phyloP scores from a whole-genome alignment of 2,797 vertebrate genomes.

The Euphonia xanthogaster region DNA sequence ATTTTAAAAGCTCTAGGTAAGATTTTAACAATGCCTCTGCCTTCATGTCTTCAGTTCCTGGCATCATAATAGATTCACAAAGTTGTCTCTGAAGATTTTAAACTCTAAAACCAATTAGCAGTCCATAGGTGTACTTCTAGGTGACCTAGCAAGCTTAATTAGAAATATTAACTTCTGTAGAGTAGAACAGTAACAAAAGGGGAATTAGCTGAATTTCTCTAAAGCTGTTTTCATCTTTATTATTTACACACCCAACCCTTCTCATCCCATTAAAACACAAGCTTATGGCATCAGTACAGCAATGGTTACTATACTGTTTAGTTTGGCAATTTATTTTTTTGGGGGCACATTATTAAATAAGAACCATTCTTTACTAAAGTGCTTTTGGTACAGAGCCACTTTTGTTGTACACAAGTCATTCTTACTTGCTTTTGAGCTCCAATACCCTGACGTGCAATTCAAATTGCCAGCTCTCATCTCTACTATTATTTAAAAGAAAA shows the following conservation, averaged over 20 bases:
- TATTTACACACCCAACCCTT: neutral
- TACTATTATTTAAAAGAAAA: neutral
- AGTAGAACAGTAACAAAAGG: neutral
- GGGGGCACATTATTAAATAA: neutral
- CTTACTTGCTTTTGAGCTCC: neutral
- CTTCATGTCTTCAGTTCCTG: neutral
- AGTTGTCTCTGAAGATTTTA: neutral
- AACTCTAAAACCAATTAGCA: neutral
- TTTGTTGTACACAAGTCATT: neutral
- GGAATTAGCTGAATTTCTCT: neutral
- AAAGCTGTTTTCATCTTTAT: neutral
- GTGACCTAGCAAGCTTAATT: neutral
- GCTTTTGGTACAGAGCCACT: neutral
- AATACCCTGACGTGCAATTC: neutral
- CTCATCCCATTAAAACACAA: neutral
- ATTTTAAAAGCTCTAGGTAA: conserved; percentile 3
- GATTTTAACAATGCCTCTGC: neutral
- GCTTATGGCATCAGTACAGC: neutral
- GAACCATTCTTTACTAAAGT: neutral
- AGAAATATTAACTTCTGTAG: neutral
- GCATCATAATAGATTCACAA: neutral
- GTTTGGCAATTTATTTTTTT: neutral
- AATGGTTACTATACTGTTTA: neutral
- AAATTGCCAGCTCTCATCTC: neutral
- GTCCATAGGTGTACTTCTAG: neutral